Evolutionary conservation across 2,888 invertebrate genomes (phyloP).

Genomic region (Habroteleia sp.): DNA sequence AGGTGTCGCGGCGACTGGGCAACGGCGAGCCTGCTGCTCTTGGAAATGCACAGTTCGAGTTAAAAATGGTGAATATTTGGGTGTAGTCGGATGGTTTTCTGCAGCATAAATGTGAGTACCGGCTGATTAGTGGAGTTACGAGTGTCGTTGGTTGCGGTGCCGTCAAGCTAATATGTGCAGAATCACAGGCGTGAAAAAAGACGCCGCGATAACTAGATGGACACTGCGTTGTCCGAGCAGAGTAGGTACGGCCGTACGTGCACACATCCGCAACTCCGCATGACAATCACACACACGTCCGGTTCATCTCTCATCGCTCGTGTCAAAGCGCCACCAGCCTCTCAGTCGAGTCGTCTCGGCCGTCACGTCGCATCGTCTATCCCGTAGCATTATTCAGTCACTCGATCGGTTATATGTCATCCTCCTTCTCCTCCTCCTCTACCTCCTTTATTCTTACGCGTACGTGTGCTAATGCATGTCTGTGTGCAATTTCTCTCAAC

Average conservation of each 20-base stretch:
- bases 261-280: constrained; percentile 68
- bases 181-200: constrained; percentile 54
- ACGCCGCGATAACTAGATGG: constrained; percentile 61
- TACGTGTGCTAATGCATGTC: neutral
- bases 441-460: no score
- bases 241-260: constrained; percentile 69
- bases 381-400: no score
- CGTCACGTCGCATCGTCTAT: no score
- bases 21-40: no score
- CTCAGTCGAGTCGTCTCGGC: no score
- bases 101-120: constrained; percentile 76
- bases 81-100: constrained; percentile 77
- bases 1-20: no score
- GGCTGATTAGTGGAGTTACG: constrained; percentile 68
- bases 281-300: constrained; percentile 68
- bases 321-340: neutral
- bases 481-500: no score
- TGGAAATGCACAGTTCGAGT: constrained; percentile 35
- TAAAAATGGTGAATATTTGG: constrained; percentile 79
- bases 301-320: constrained; percentile 10
- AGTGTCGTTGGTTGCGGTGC: constrained; percentile 68
- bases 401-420: no score
- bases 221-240: constrained; percentile 61
- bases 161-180: constrained; percentile 67
- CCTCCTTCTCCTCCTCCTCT: neutral